A percentile compares a stretch with the other conserved stretches of the same genome.
These are phyloP conservation scores for Eupithecia pulchellata DNA, from an alignment of 2,888 invertebrate genomes.

Conservation along the genomic window DNA sequence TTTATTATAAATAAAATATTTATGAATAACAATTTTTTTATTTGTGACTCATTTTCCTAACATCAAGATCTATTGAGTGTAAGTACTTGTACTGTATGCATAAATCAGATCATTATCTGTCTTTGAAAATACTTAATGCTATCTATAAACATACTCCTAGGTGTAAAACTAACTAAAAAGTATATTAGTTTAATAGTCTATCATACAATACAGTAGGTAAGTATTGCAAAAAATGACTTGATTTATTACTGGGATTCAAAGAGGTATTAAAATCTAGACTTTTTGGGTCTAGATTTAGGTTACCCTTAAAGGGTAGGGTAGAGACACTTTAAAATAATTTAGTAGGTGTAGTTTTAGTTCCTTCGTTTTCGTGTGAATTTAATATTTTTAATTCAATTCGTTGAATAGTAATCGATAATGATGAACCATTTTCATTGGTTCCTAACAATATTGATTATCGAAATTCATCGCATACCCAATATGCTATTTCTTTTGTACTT, in stretches of 20 bases:
- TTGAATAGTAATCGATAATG: slow-evolving; percentile 28
- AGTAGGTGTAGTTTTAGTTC: neutral
- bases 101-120: slow-evolving; percentile 69
- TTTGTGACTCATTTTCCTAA: slow-evolving; percentile 59
- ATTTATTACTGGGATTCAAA: slow-evolving; percentile 52
- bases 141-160: slow-evolving; percentile 33
- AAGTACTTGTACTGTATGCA: slow-evolving; percentile 53
- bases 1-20: slow-evolving; percentile 41
- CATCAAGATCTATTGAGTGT: slow-evolving; percentile 54
- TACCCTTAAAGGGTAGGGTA: neutral
- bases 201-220: neutral
- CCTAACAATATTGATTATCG: slow-evolving; percentile 33
- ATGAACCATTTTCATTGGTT: slow-evolving; percentile 21
- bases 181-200: slow-evolving; percentile 46
- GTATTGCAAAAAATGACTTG: slow-evolving; percentile 53
- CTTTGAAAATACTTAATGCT: slow-evolving; percentile 47
- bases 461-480: slow-evolving; percentile 29
- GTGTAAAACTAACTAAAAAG: slow-evolving; percentile 35
- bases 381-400: slow-evolving; percentile 17
- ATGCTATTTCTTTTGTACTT: slow-evolving; percentile 55
- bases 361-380: slow-evolving; percentile 24
- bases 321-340: neutral
- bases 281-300: too few relatives aligned
- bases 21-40: slow-evolving; percentile 46
- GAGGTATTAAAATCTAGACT: slow-evolving; percentile 40